Evolutionary conservation across 2,113 vertebrate species (phyloP).

Genomic region (Neolamprologus tretocephalus): DNA sequence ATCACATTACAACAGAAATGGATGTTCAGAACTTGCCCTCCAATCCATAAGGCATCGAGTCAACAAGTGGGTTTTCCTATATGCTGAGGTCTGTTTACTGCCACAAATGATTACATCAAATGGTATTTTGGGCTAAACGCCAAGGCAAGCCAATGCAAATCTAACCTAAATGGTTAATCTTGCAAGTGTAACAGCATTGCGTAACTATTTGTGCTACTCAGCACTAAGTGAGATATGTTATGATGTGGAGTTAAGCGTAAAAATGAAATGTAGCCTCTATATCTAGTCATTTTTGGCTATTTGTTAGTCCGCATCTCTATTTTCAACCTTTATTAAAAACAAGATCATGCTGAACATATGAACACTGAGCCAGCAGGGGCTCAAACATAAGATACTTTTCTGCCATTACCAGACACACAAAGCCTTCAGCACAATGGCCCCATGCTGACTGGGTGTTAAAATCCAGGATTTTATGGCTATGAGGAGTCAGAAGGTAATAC

Average conservation of each 20-base stretch:
- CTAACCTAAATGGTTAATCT: not conserved
- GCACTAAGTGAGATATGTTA: not conserved
- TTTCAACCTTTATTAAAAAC: constrained; percentile 24
- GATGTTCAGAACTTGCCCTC: not conserved
- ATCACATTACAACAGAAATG: not conserved
- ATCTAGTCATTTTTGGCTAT: not conserved
- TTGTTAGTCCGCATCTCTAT: not conserved
- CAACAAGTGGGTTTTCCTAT: constrained; percentile 1
- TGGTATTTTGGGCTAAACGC: not conserved
- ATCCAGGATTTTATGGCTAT: constrained; percentile 55
- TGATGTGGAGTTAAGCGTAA: not conserved
- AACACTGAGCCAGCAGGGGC: constrained; percentile 6
- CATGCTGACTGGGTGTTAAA: constrained; percentile 47
- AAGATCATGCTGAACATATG: constrained; percentile 10
- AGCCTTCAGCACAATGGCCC: constrained; percentile 30
- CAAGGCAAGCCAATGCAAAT: not conserved
- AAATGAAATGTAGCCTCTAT: not conserved
- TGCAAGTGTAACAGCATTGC: not conserved
- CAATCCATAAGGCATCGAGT: not conserved
- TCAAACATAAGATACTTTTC: constrained; percentile 42
- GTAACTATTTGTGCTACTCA: not conserved
- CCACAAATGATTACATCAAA: not conserved
- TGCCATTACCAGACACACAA: constrained; percentile 46
- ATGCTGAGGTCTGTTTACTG: not conserved
- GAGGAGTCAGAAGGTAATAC: constrained; percentile 56